Evolutionary conservation across 2,113 vertebrate genomes (phyloP).

Genomic region (Heptranchias perlo): DNA sequence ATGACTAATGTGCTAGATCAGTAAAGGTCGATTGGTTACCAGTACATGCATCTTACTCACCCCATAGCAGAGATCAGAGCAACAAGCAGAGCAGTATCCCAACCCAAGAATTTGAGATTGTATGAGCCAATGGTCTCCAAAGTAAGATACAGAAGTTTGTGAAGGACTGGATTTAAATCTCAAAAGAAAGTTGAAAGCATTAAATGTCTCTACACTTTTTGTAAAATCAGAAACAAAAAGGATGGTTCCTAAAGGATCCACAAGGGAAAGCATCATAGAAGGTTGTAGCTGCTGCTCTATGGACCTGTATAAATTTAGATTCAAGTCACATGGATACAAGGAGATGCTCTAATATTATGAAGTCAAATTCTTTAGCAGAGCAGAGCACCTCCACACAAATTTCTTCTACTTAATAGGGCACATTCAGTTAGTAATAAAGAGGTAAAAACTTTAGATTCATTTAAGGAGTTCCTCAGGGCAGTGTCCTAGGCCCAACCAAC

Average conservation of each 20-base stretch:
- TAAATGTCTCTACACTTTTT: neutral
- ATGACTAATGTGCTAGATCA: too few relatives aligned
- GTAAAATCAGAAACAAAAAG: neutral
- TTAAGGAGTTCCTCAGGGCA: too few relatives aligned
- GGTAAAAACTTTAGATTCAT: neutral
- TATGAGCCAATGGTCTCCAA: neutral
- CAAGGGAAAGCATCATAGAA: neutral
- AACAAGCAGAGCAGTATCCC: neutral
- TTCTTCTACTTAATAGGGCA: neutral
- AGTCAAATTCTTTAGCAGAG: neutral
- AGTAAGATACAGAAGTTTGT: neutral
- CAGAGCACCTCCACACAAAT: neutral
- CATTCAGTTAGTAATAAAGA: neutral
- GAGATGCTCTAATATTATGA: neutral
- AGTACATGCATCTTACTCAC: too few relatives aligned
- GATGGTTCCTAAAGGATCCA: neutral
- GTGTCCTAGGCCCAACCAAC: too few relatives aligned
- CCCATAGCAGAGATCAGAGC: too few relatives aligned
- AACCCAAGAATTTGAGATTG: neutral
- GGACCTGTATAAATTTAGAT: neutral
- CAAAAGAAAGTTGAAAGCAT: neutral
- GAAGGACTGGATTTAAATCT: neutral
- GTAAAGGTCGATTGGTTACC: too few relatives aligned
- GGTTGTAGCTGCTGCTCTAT: neutral
- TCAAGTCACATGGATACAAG: neutral